Evolutionary conservation across 2,888 invertebrate species (phyloP).

Genomic region (Pseudococcus viburni): DNA sequence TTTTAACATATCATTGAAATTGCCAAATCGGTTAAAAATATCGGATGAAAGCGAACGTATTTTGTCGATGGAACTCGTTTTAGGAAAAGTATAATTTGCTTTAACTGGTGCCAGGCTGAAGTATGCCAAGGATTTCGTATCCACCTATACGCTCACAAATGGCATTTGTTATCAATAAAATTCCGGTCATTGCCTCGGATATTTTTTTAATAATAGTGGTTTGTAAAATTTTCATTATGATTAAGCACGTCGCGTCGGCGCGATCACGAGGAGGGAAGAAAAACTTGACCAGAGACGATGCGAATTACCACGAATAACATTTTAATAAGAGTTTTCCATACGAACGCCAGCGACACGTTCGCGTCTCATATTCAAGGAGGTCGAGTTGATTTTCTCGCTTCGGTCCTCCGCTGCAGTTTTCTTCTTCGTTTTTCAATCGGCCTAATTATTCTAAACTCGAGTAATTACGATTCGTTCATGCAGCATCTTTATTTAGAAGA

Average conservation of each 20-base stretch:
- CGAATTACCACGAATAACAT: background rate
- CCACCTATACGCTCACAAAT: background rate
- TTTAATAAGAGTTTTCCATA: background rate
- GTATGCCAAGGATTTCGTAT: slow-evolving; percentile 53
- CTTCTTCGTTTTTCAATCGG: background rate
- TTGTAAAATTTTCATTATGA: background rate
- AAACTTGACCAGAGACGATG: background rate
- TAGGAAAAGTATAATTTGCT: slow-evolving; percentile 45
- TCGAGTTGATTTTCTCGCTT: slow-evolving; percentile 12
- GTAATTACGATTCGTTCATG: slow-evolving; percentile 3
- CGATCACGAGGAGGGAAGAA: background rate
- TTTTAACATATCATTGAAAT: no score
- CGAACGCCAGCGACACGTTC: background rate
- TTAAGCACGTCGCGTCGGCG: no score
- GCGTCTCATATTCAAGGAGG: background rate
- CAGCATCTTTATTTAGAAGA: slow-evolving; percentile 27
- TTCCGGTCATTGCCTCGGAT: slow-evolving; percentile 45
- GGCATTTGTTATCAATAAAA: slow-evolving; percentile 41
- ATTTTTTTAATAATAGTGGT: slow-evolving; percentile 44
- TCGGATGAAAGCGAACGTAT: background rate
- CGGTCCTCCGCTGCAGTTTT: background rate
- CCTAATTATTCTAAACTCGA: slow-evolving; percentile 20
- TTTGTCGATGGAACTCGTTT: slow-evolving; percentile 23
- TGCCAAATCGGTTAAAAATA: background rate
- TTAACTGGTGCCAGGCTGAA: slow-evolving; percentile 11